Conservation (phyloP, 2,113 vertebrate genomes). For the Emydura subglobosa region DNA sequence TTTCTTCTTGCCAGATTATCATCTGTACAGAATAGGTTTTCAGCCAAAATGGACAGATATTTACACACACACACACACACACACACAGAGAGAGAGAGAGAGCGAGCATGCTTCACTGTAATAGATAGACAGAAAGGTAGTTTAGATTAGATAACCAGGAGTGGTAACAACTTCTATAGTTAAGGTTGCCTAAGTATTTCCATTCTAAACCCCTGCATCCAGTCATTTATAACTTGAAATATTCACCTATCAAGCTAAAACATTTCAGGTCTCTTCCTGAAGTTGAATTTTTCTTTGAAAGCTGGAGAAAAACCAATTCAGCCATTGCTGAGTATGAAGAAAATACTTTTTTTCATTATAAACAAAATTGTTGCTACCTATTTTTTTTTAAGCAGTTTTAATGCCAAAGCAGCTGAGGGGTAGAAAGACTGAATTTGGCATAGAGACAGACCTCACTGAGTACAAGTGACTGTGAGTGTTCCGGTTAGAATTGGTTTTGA, state of each 20-base stretch:
- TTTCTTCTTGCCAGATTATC: neutral
- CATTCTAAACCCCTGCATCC: slow-evolving; percentile 20
- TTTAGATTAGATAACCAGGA: neutral
- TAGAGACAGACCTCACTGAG: slow-evolving; percentile 42
- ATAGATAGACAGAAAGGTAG: neutral
- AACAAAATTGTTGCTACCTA: slow-evolving; percentile 6
- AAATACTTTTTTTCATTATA: neutral
- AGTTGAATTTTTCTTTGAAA: slow-evolving; percentile 47
- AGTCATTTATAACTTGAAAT: slow-evolving; percentile 33
- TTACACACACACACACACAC: neutral
- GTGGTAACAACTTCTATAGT: rapidly evolving
- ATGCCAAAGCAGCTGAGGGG: slow-evolving; percentile 39
- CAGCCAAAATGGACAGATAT: neutral
- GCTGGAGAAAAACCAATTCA: slow-evolving; percentile 2
- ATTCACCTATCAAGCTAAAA: slow-evolving; percentile 43
- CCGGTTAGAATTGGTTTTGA: slow-evolving; percentile 70
- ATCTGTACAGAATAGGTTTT: neutral
- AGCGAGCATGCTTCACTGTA: neutral
- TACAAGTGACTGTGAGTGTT: slow-evolving; percentile 65
- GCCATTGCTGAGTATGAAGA: neutral
- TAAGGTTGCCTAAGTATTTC: slow-evolving; percentile 8
- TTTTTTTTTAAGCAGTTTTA: neutral
- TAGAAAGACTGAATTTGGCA: slow-evolving; percentile 62
- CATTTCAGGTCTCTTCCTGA: slow-evolving; percentile 44
- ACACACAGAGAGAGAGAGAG: too few species aligned